Evolutionary conservation across 2,888 invertebrate genomes (phyloP).

Genomic region (Ophion costatus): DNA sequence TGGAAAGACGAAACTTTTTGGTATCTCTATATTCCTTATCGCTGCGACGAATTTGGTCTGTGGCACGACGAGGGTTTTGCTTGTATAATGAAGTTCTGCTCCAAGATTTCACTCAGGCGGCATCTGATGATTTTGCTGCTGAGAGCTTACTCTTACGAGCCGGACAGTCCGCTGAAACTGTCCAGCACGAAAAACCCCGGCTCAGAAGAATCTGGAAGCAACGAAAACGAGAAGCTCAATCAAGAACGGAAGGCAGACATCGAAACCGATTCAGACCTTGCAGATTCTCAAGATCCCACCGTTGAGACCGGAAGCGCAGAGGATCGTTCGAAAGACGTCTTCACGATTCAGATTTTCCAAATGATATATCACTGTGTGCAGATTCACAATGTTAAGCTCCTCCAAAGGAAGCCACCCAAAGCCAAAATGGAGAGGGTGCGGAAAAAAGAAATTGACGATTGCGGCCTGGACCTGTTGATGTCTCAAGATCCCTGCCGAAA

Average conservation of each 20-base stretch:
- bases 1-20: slow-evolving; percentile 79
- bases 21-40: slow-evolving; percentile 80
- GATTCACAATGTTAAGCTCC: slow-evolving; percentile 75
- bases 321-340: slow-evolving; percentile 21
- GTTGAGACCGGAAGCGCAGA: neutral
- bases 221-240: neutral
- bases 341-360: slow-evolving; percentile 75
- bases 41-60: slow-evolving; percentile 77
- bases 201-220: neutral
- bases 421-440: slow-evolving; percentile 49
- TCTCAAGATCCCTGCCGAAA: slow-evolving; percentile 34
- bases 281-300: neutral
- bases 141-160: slow-evolving; percentile 73
- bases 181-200: neutral
- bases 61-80: slow-evolving; percentile 76
- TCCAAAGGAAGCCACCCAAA: slow-evolving; percentile 66
- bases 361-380: slow-evolving; percentile 75
- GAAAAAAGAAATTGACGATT: slow-evolving; percentile 69
- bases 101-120: slow-evolving; percentile 73
- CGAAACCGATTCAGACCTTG: neutral
- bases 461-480: slow-evolving; percentile 68
- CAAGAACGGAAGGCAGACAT: neutral
- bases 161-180: slow-evolving; percentile 31
- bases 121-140: slow-evolving; percentile 78
- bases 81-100: slow-evolving; percentile 77